Conservation (phyloP, 1,140 invertebrate species). For the Ips nitidus region DNA sequence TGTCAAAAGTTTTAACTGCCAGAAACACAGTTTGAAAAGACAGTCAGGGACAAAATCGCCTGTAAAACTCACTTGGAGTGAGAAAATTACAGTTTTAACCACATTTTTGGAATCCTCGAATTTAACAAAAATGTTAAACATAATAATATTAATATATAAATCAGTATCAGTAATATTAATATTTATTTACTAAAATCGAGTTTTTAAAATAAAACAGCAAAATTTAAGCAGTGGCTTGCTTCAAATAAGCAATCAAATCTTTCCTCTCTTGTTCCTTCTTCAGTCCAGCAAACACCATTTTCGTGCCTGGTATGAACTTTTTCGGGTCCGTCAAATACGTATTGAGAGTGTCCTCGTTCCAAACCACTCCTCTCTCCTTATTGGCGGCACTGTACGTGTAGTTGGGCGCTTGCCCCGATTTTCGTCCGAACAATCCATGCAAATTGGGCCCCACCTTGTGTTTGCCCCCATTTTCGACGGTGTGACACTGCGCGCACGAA, state of each 20-base stretch:
- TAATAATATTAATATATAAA: too few species aligned
- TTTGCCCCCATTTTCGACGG: constrained; percentile 76
- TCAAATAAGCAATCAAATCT: constrained; percentile 72
- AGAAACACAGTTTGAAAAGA: too few species aligned
- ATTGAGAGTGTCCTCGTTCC: constrained; percentile 66
- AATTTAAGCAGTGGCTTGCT: constrained; percentile 13
- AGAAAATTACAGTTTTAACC: too few species aligned
- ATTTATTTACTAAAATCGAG: too few species aligned
- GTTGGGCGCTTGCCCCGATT: constrained; percentile 78
- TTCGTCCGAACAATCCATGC: constrained; percentile 80
- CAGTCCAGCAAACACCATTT: constrained; percentile 82
- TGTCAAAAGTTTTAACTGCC: too few species aligned
- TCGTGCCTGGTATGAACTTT: constrained; percentile 82
- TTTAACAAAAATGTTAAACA: too few species aligned
- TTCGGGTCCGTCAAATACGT: constrained; percentile 77
- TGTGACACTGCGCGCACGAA: constrained; percentile 88
- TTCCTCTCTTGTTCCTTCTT: constrained; percentile 74
- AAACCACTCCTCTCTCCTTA: constrained; percentile 69
- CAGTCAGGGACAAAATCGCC: too few species aligned
- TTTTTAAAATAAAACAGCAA: too few species aligned
- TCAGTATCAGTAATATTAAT: too few species aligned
- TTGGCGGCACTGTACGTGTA: constrained; percentile 87
- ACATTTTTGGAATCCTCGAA: too few species aligned
- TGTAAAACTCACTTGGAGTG: too few species aligned
- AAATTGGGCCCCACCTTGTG: constrained; percentile 92